Conservation (phyloP, 2,888 invertebrate species). For the Drosophila trichaetosa region DNA sequence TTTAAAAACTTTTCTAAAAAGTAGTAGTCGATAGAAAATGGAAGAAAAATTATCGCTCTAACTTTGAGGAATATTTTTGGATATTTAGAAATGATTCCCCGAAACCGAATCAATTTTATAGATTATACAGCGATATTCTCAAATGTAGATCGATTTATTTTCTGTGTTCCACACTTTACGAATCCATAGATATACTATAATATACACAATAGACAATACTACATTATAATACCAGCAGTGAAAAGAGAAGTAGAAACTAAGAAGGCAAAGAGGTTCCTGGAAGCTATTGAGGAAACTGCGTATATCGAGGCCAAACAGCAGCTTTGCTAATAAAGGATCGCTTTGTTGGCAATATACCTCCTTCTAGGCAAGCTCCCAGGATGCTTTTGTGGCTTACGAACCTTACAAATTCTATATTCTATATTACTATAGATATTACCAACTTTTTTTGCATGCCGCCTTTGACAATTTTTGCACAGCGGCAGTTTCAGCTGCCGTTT, state of each 20-base stretch:
- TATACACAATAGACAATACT: neutral
- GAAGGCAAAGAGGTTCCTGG: neutral
- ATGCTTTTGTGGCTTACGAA: constrained; percentile 17
- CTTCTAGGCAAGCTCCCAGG: constrained; percentile 16
- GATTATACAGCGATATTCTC: neutral
- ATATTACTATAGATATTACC: neutral
- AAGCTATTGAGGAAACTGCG: neutral
- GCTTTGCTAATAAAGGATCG: constrained; percentile 22
- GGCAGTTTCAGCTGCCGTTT: constrained; percentile 67
- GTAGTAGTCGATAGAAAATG: too few species aligned
- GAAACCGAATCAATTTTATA: neutral
- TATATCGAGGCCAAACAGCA: constrained; percentile 26
- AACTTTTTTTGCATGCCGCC: constrained; percentile 18
- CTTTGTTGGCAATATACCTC: neutral
- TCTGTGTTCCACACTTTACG: neutral
- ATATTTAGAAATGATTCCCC: neutral
- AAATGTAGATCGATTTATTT: neutral
- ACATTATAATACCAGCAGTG: neutral
- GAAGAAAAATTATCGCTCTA: too few species aligned
- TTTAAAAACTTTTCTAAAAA: too few species aligned
- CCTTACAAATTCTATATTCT: constrained; percentile 9
- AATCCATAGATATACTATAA: neutral
- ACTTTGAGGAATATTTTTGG: accelerated
- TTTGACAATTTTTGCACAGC: constrained; percentile 64
- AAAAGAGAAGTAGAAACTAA: neutral